Base-by-base conservation (phyloP, 2,113 vertebrate genomes). In the Strix aluco region DNA sequence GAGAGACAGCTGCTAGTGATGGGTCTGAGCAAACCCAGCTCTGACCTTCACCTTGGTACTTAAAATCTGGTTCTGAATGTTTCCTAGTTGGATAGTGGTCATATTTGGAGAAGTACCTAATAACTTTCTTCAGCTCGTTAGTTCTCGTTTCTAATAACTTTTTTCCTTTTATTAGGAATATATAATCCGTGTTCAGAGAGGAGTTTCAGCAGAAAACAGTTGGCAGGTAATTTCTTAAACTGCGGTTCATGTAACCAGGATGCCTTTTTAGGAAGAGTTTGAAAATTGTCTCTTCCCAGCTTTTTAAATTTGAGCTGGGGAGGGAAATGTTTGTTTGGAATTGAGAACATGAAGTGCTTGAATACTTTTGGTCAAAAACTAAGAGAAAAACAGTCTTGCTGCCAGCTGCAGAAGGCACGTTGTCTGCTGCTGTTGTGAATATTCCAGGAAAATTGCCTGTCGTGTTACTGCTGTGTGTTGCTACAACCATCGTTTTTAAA, bases 111-210 rank as follows among this genome's bases (percentile, higher is more conserved):
- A 82, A 61, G 23, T 80, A 30, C 36, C 15, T 55, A 66, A 38
- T 55, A 91, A 38, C 15, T 91, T 62, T 44, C n/a, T 90, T 90
- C 20, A 65, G 8, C 38, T 94, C 36, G 11, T 51, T 81, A 15
- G 6, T 88, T 93, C 55, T 65, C 15, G 36, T 63, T 80, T 94
- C 78, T 96, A 86, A 95, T 77, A 44, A 36, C 10, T 29, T 86
- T 95, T 94, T 92, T 57, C 38, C 27, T 88, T 94, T 81, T 96
- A 75, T 88, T 96, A 99, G 99, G 99, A 99, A 96, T 99, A 99
- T 95, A 99, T 99, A 80, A 99, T 99, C 94, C 98, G 99, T 79
- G 99, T 99, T 19, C 99, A 99, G 97, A 99, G 99, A 98, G 99
- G 99, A 78, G 98, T 99, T 97, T 99, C 99, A 55, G 86, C 98